Percentiles rank a stretch among this genome's conserved stretches.
Evolutionary conservation across 2,797 vertebrate genomes (phyloP).

Genomic region (Squalus acanthias): DNA sequence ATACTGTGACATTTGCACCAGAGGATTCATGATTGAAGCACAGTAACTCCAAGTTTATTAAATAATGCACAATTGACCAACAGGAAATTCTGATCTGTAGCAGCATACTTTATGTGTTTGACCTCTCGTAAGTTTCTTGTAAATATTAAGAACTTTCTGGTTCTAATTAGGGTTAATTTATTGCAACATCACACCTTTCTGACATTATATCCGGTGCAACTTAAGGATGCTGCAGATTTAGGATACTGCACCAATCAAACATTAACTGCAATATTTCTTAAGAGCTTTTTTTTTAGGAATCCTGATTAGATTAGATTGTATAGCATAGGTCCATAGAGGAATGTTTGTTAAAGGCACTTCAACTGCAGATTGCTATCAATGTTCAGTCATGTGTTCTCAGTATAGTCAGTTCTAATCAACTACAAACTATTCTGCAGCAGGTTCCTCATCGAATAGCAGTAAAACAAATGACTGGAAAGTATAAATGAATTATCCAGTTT

Average conservation of each 20-base stretch:
- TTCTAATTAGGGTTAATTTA: neutral
- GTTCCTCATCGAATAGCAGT: neutral
- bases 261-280: neutral
- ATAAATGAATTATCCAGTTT: conserved; percentile 32
- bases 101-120: neutral
- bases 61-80: conserved; percentile 1
- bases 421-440: neutral
- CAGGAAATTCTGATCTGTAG: neutral
- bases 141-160: neutral
- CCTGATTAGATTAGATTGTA: neutral
- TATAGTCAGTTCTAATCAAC: neutral
- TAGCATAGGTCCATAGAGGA: neutral
- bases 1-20: neutral
- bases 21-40: neutral
- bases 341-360: neutral
- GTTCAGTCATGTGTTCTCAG: neutral
- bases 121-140: neutral
- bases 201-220: neutral
- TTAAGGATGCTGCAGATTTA: neutral
- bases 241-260: neutral
- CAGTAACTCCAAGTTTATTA: neutral
- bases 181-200: neutral
- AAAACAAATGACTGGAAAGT: conserved; percentile 20
- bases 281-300: neutral
- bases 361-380: neutral